Conservation (phyloP, 2,888 invertebrate genomes). For the Trissoscelio sp. region DNA sequence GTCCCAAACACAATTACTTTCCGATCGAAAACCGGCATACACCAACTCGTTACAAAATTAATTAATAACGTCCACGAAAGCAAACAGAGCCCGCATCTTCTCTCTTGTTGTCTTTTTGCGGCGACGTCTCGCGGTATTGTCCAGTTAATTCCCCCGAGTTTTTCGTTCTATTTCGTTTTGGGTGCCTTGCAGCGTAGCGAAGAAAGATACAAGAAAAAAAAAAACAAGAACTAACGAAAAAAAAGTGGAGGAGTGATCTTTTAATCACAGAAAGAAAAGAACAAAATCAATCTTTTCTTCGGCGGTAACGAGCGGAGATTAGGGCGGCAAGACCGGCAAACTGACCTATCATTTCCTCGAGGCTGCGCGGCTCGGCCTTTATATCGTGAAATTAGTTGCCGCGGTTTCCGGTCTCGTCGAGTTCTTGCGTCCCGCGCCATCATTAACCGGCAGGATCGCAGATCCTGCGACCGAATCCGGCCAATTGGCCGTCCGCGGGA, state of each 20-base stretch:
- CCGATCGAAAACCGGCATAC: neutral
- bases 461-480: slow-evolving; percentile 65
- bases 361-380: slow-evolving; percentile 76
- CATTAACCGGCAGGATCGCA: slow-evolving; percentile 73
- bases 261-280: slow-evolving; percentile 70
- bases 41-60: slow-evolving; percentile 26
- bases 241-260: slow-evolving; percentile 64
- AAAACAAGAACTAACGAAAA: slow-evolving; percentile 12
- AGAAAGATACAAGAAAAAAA: slow-evolving; percentile 3
- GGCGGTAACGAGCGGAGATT: slow-evolving; percentile 71
- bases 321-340: slow-evolving; percentile 74
- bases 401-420: slow-evolving; percentile 79
- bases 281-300: slow-evolving; percentile 68
- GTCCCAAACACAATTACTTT: slow-evolving; percentile 13
- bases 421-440: slow-evolving; percentile 72
- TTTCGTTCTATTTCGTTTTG: slow-evolving; percentile 38
- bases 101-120: neutral
- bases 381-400: slow-evolving; percentile 78
- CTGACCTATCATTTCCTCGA: slow-evolving; percentile 73
- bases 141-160: slow-evolving; percentile 38
- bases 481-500: slow-evolving; percentile 62
- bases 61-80: slow-evolving; percentile 27
- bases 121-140: slow-evolving; percentile 15
- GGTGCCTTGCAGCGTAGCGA: neutral
- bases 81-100: slow-evolving; percentile 23